Base-by-base conservation (phyloP, 2,797 vertebrate species). In the Sebastes iracundus region DNA sequence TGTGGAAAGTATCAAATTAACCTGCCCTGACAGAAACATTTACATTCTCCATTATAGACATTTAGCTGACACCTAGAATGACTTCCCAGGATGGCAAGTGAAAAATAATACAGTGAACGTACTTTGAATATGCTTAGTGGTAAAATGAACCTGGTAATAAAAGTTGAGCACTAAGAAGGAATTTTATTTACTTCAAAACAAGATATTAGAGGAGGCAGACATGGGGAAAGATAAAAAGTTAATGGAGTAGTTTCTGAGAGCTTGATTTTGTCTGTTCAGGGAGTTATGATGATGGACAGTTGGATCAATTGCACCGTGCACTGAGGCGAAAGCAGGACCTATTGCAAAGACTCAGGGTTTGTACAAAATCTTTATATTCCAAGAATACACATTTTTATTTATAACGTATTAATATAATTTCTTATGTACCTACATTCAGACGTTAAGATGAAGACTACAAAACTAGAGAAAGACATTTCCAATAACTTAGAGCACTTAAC, bases 291-390 rank as follows among this genome's bases (percentile, higher is more conserved):
- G 92, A 93, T 46, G 85, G 87, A 46, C 61, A 33, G 1, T 91
- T 95, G 0, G 85, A 93, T 0, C 88, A 94, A 58, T 87, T 98
- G 71, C 94, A 89, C 71, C 91, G 75, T 1, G 96, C 97, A 53
- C 88, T 97, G 42, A 95, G 88, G 79, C 85, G 93, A 81, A 97
- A 96, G 80, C 96, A 92, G 60, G 83, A 94, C 25, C 94, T 98
- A 14, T 90, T 97, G 62, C 95, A 94, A 83, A 95, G 91, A 85
- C 95, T 98, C 6, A 90, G 87, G 94, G 97, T 98, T 95, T 86
- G 75, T 70, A 79, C 46, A 59, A 59, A 79, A 49, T 20, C 16
- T 20, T 11, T 71, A 3, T 59, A 33, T 59, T 62, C 4, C 3
- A 56, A 55, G 7, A 16, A 72, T 20, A 62, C 49, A 77, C 4